Percentiles rank a stretch among this genome's conserved stretches.
These are phyloP conservation scores for Hybognathus amarus DNA, from an alignment of 2,797 vertebrate genomes.

Conservation along the genomic window DNA sequence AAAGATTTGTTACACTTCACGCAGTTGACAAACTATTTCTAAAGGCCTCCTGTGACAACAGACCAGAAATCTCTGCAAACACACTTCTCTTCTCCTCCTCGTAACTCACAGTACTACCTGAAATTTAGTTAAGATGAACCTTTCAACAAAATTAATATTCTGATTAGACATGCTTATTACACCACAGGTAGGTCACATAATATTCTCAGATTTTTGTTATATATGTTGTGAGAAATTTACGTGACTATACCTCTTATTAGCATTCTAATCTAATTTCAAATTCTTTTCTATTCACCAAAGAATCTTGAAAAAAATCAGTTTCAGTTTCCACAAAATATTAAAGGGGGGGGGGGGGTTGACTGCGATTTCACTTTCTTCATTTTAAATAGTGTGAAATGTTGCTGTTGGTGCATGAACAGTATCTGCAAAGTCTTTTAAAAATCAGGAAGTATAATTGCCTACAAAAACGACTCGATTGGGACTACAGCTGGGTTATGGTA, in stretches of 20 bases:
- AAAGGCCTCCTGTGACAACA: not conserved
- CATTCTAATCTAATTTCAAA: not conserved
- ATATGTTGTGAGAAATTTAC: not conserved
- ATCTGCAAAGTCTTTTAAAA: too few relatives aligned
- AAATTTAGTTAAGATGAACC: conserved; percentile 18
- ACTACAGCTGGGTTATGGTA: too few relatives aligned
- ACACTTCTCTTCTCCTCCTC: not conserved
- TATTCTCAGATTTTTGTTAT: not conserved
- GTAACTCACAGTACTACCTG: not conserved
- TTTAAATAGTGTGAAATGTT: too few relatives aligned
- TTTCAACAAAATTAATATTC: conserved; percentile 4
- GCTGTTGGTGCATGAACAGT: too few relatives aligned
- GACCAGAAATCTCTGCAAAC: conserved; percentile 5
- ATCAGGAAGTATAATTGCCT: too few relatives aligned
- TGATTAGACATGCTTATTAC: not conserved
- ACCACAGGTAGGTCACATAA: conserved; percentile 3
- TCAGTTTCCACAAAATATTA: not conserved
- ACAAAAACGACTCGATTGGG: too few relatives aligned
- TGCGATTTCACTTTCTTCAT: too few relatives aligned
- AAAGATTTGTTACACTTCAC: conserved; percentile 6
- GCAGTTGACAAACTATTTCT: not conserved
- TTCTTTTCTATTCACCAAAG: not conserved
- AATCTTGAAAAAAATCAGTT: not conserved
- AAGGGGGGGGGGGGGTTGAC: too few relatives aligned
- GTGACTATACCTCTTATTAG: not conserved